Evolutionary conservation across 2,888 invertebrate genomes (phyloP), one percentile per base, ranked within the genome.

Genomic region (Melolontha melolontha): DNA sequence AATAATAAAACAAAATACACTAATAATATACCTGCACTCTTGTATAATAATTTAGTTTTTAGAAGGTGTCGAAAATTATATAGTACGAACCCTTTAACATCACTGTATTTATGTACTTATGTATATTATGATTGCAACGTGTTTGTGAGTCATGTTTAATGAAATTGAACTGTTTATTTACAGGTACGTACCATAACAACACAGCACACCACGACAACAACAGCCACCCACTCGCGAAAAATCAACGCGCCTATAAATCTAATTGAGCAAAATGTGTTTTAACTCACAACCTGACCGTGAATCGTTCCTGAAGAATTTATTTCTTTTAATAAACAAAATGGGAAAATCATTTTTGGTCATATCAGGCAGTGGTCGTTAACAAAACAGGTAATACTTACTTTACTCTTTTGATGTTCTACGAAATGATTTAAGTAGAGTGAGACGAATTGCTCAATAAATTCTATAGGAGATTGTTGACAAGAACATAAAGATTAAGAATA

Each of bases 161-260:
- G 54, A 51, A 64, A 51, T 34, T 47, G 54, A 54, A 65, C 44
- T 65, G 17, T 54, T 64, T 65, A 29, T 44, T 62, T 62, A 29
- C 59, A 62, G 59, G 59, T 62, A 62, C 39, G 59, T 62, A 62
- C 47, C 39, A 55, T 34, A 34, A 41, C 40, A 55, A 41, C 41
- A 40, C 29, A 62, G n/a, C 39, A 34, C 41, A 42, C 47, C 47
- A 14, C 44, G 34, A 49, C 16, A 29, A 17, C 40, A 47, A 62
- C 39, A 62, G 14, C 59, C 39, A 34, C 34, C 59, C 34, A 49
- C 59, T 49, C 49, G 49, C 22, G 27, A 62, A 49, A 62, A 29
- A 49, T 29, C 47, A 47, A 34, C 16, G 59, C 22, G 2, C 27
- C n/a, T 57, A 42, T 57, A 57, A 57, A 34, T 27, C 34, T 34